Percentiles rank a stretch among this genome's conserved stretches.
phyloP scores from a whole-genome alignment of 2,113 vertebrate genomes.

The Collichthys lucidus region DNA sequence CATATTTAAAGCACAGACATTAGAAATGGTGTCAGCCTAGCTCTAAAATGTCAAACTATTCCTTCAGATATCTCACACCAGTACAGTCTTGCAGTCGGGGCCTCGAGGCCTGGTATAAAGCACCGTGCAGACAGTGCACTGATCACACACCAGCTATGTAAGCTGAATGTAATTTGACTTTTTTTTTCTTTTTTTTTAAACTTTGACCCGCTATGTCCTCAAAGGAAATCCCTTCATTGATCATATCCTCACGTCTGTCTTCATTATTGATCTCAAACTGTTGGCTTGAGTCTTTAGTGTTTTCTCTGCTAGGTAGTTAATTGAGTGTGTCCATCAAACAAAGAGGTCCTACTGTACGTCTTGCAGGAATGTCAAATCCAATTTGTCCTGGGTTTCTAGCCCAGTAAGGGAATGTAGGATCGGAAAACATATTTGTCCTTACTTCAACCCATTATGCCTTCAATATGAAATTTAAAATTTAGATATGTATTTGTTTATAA shows the following conservation, averaged over 20 bases:
- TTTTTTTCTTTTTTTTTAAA: neutral
- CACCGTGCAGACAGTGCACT: slow-evolving; percentile 46
- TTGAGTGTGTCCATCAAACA: slow-evolving; percentile 68
- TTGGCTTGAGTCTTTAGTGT: slow-evolving; percentile 34
- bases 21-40: neutral
- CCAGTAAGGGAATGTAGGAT: slow-evolving; percentile 55
- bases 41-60: slow-evolving; percentile 5
- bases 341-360: slow-evolving; percentile 28
- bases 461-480: slow-evolving; percentile 69
- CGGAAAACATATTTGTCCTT: slow-evolving; percentile 61
- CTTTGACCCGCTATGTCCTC: slow-evolving; percentile 21
- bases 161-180: slow-evolving; percentile 70
- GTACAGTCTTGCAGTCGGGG: slow-evolving; percentile 13
- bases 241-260: slow-evolving; percentile 16
- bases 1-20: slow-evolving; percentile 20
- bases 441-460: slow-evolving; percentile 78
- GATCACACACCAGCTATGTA: slow-evolving; percentile 63
- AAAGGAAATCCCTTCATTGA: slow-evolving; percentile 30
- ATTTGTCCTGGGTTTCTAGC: slow-evolving; percentile 42
- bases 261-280: slow-evolving; percentile 35
- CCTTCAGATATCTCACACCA: slow-evolving; percentile 15
- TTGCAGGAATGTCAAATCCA: slow-evolving; percentile 57
- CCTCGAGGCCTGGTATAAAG: neutral
- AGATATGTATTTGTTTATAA: slow-evolving; percentile 81
- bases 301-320: slow-evolving; percentile 54